A percentile compares a stretch with the other conserved stretches of the same genome.
phyloP scores from a whole-genome alignment of 2,113 vertebrate genomes.

The Peromyscus polionotus region DNA sequence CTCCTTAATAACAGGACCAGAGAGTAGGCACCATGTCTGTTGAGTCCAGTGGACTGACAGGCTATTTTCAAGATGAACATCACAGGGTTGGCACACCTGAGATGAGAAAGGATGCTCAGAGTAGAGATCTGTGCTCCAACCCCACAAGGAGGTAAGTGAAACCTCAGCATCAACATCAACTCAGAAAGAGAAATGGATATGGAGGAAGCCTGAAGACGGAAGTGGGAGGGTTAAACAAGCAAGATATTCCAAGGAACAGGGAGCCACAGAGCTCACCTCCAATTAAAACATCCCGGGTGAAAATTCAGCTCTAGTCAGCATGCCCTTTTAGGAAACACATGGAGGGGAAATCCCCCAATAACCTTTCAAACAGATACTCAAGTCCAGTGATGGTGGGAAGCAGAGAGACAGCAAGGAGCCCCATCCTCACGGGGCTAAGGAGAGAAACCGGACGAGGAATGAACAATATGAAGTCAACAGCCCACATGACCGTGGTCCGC shows the following conservation, averaged over 20 bases:
- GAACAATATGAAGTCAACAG: background rate
- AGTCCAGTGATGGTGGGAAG: background rate
- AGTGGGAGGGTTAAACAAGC: fast-evolving
- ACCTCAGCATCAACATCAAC: background rate
- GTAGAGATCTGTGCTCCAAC: background rate
- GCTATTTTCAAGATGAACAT: fast-evolving
- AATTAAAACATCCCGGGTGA: background rate
- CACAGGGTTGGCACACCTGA: background rate
- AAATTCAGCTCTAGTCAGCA: background rate
- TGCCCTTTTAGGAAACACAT: background rate
- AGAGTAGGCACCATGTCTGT: background rate
- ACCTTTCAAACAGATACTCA: background rate
- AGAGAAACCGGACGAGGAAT: background rate
- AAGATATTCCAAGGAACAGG: background rate
- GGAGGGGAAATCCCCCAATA: background rate
- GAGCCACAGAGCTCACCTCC: background rate
- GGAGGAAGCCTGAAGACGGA: background rate
- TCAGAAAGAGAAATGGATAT: background rate
- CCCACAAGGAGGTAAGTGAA: background rate
- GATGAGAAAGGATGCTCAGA: background rate
- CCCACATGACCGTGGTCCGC: background rate
- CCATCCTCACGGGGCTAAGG: background rate
- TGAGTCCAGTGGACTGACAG: background rate
- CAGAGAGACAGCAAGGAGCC: background rate
- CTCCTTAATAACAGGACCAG: background rate